phyloP scores from a whole-genome alignment of 2,113 vertebrate genomes.

The Ctenodactylus gundi region DNA sequence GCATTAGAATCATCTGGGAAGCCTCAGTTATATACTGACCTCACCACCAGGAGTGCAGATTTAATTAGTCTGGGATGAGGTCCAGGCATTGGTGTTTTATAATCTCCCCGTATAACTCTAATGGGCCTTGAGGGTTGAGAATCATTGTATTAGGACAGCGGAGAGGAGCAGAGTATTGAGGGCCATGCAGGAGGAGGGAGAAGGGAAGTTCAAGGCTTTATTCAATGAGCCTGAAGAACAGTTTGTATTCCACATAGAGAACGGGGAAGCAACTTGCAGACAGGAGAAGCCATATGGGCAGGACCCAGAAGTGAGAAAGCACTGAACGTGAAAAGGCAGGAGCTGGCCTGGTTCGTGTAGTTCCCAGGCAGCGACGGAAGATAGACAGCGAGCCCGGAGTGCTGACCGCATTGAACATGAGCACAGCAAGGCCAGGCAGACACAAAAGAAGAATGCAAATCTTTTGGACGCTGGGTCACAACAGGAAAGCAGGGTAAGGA shows the following conservation, averaged over 20 bases:
- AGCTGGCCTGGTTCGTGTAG: background rate
- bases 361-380: background rate
- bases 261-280: background rate
- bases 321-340: background rate
- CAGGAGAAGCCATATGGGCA: background rate
- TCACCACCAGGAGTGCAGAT: background rate
- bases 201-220: background rate
- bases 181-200: background rate
- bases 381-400: background rate
- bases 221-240: background rate
- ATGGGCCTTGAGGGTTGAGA: background rate
- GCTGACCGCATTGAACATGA: background rate
- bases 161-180: background rate
- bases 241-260: background rate
- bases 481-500: background rate
- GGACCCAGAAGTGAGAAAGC: background rate
- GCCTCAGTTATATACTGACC: background rate
- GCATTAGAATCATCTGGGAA: background rate
- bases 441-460: background rate
- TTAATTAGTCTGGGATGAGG: background rate
- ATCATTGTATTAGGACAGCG: background rate
- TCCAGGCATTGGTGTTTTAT: background rate
- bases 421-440: background rate
- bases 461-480: background rate
- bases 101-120: background rate